Percentiles rank a stretch among this genome's conserved stretches.
Evolutionary conservation across 2,113 vertebrate species (phyloP).

Genomic region (Onychostruthus taczanowskii): DNA sequence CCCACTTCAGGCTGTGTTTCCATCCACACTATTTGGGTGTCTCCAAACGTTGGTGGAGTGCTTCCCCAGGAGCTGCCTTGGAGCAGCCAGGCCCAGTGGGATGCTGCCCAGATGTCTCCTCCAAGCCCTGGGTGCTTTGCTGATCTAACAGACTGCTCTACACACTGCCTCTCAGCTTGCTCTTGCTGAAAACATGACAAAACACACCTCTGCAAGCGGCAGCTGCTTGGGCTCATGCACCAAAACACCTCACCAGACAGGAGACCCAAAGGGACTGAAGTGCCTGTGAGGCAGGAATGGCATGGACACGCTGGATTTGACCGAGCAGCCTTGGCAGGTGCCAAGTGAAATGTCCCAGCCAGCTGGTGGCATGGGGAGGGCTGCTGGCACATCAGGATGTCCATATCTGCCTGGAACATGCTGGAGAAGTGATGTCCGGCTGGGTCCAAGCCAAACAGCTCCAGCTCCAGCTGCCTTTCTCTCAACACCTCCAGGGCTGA

Average conservation of each 20-base stretch:
- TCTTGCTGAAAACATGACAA: neutral
- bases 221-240: neutral
- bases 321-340: neutral
- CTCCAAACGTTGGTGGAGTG: fast-evolving
- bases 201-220: neutral
- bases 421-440: neutral
- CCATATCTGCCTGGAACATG: neutral
- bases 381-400: neutral
- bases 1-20: neutral
- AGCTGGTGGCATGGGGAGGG: neutral
- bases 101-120: neutral
- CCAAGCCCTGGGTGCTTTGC: neutral
- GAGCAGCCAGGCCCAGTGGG: neutral
- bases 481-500: neutral
- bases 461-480: neutral
- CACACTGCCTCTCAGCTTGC: neutral
- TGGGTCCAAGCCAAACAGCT: neutral
- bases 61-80: neutral
- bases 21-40: fast-evolving
- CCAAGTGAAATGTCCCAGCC: neutral
- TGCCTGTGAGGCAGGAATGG: neutral
- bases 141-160: neutral
- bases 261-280: fast-evolving
- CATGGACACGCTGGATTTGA: fast-evolving
- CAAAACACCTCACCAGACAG: neutral